Evolutionary conservation across 2,888 invertebrate species (phyloP).

Genomic region (Eumacrocentrus americanus): DNA sequence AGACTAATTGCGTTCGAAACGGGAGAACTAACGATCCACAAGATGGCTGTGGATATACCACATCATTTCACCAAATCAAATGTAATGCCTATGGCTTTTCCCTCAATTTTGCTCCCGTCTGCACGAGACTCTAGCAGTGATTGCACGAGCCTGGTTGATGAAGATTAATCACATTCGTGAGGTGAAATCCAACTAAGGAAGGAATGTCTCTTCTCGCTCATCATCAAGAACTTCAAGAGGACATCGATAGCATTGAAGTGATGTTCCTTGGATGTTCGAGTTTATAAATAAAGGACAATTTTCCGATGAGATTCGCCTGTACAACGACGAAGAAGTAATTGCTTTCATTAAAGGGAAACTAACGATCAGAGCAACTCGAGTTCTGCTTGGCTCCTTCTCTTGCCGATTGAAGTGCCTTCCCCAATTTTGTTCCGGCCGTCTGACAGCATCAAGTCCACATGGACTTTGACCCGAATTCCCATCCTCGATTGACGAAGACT

Average conservation of each 20-base stretch:
- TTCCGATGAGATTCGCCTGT: background rate
- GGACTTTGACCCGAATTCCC: background rate
- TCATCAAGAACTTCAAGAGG: too few species aligned
- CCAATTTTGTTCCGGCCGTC: background rate
- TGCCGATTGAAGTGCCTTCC: background rate
- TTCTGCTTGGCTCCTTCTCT: background rate
- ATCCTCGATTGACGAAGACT: background rate
- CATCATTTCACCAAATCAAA: background rate
- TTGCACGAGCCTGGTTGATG: too few species aligned
- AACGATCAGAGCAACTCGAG: background rate
- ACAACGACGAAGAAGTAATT: background rate
- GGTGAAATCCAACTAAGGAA: too few species aligned
- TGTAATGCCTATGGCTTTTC: too few species aligned
- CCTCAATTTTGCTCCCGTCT: too few species aligned
- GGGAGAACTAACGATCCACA: constrained; percentile 24
- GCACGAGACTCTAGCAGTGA: too few species aligned
- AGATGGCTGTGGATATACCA: background rate
- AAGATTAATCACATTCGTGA: background rate
- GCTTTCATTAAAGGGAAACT: background rate
- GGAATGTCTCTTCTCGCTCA: too few species aligned
- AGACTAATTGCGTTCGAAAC: constrained; percentile 38
- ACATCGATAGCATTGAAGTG: too few species aligned
- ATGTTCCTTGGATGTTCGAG: background rate
- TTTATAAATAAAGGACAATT: background rate
- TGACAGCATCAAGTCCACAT: background rate